Base-by-base conservation (phyloP, 2,113 vertebrate species). In the Arenaria interpres region DNA sequence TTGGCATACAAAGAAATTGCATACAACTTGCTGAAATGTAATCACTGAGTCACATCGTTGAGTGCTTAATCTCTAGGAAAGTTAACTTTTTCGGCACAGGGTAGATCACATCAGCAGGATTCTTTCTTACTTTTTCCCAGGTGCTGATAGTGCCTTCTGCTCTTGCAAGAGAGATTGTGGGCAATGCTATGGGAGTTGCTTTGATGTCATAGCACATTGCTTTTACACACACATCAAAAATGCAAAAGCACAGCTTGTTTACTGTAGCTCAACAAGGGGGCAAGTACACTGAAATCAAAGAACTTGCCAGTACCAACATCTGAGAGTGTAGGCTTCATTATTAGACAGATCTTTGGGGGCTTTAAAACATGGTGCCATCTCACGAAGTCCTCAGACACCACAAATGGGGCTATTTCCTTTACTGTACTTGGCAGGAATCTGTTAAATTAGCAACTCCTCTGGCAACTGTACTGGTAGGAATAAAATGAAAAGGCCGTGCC, bases 31-130 rank as follows among this genome's bases (percentile, higher is more conserved):
- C 96, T 97, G 96, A 98, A 97, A 96, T 95, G 93, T 97, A 97
- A 96, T 97, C 97, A 97, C 96, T 91, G 96, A 96, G 94, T 97
- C 96, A 97, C 97, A 91, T 96, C 96, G 90, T 30, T 97, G 91
- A 95, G 67, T 90, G 71, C 80, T 68, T 89, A 97, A 97, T 97
- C 86, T 97, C 96, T 39, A 94, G 96, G 83, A 97, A 98, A 98
- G 88, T 96, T 95, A 93, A 96, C 89, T 96, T 97, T 93, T 94
- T 97, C 62, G 1, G 71, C 88, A 85, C 88, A 94, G 73, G 81
- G 59, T 60, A 85, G 66, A 68, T 59, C 72, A 32, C 88, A 90
- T 97, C 94, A 97, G 92, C 90, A 97, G 93, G 96, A 96, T 96
- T 97, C 68, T 80, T 90, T 89, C 91, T 88, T 94, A 33, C 46